A percentile compares a stretch with the other conserved stretches of the same genome.
Evolutionary conservation across 2,113 vertebrate genomes (phyloP).

Genomic region (Indri indri): DNA sequence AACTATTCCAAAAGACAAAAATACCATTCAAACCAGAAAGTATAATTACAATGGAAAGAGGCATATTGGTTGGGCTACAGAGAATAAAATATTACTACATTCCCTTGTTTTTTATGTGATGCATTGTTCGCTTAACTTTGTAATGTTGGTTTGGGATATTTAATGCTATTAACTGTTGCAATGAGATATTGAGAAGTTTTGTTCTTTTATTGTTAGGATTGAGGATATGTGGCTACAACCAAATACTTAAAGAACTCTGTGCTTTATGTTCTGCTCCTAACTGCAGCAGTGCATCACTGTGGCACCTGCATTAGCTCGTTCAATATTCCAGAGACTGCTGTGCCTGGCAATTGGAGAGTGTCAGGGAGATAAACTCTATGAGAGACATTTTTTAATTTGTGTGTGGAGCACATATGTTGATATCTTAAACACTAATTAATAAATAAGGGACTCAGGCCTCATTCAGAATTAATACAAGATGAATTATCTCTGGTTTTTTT

Average conservation of each 20-base stretch:
- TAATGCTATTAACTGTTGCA: constrained; percentile 37
- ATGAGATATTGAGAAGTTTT: constrained; percentile 19
- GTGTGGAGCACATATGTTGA: not conserved
- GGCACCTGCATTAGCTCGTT: constrained; percentile 27
- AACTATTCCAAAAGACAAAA: constrained; percentile 33
- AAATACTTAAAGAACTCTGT: constrained; percentile 54
- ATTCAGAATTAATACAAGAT: constrained; percentile 33
- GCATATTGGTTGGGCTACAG: constrained; percentile 5
- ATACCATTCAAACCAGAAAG: not conserved
- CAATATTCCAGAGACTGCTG: not conserved
- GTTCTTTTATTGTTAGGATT: constrained; percentile 43
- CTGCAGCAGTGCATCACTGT: not conserved
- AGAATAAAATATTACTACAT: constrained; percentile 23
- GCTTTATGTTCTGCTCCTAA: constrained; percentile 61
- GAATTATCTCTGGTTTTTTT: not conserved
- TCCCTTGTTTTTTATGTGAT: not conserved
- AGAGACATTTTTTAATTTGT: not conserved
- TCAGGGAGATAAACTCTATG: constrained; percentile 37
- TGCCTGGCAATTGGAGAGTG: constrained; percentile 24
- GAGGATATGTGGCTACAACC: constrained; percentile 28
- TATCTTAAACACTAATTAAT: constrained; percentile 49
- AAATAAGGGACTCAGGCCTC: not conserved
- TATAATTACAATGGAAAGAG: constrained; percentile 5
- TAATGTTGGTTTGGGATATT: constrained; percentile 34
- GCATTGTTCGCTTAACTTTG: constrained; percentile 36